Evolutionary conservation across 2,888 invertebrate genomes (phyloP).

Genomic region (Sialis lutaria): DNA sequence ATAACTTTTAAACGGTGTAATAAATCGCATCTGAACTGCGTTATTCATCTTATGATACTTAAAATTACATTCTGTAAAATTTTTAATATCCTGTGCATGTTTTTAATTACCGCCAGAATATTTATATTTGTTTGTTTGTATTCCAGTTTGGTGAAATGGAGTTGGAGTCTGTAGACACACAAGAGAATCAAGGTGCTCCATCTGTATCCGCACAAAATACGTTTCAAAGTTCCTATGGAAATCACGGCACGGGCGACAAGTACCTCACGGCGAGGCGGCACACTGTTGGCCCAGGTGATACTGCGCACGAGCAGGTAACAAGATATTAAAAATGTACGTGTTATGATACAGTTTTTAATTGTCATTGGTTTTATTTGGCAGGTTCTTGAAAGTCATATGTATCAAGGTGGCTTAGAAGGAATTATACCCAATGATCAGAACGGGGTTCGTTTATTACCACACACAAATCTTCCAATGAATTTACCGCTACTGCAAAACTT

Average conservation of each 20-base stretch:
- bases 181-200: not conserved
- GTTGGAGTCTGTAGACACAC: conserved; percentile 21
- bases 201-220: conserved; percentile 3
- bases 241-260: conserved; percentile 17
- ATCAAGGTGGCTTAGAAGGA: conserved; percentile 8
- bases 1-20: no score
- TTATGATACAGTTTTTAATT: not conserved
- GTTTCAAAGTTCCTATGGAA: conserved; percentile 2
- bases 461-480: conserved; percentile 71
- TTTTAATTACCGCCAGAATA: no score
- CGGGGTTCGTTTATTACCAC: conserved; percentile 40
- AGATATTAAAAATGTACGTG: conserved; percentile 4
- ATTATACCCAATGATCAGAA: conserved; percentile 18
- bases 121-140: not conserved
- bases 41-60: no score
- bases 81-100: no score
- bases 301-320: conserved; percentile 59
- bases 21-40: no score
- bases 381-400: conserved; percentile 8
- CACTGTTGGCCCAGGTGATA: conserved; percentile 87
- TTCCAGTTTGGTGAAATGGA: conserved; percentile 36
- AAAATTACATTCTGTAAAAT: no score
- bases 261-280: conserved; percentile 61
- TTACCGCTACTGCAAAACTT: conserved; percentile 70
- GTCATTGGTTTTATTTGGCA: conserved; percentile 6